Conservation (phyloP, 2,113 vertebrate genomes). For the Felis chaus region DNA sequence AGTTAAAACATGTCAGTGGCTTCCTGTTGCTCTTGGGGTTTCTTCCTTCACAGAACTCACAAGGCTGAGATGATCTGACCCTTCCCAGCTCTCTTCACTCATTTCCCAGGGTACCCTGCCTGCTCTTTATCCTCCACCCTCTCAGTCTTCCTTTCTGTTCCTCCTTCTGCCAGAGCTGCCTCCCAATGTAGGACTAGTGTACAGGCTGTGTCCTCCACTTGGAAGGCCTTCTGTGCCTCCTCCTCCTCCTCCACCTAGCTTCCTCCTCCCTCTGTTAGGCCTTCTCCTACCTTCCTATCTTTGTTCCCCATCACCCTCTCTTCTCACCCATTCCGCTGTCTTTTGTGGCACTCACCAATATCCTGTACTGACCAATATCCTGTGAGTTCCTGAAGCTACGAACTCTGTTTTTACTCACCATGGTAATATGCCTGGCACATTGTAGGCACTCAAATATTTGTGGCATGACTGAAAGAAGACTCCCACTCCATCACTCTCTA, state of each 20-base stretch:
- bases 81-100: background rate
- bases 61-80: background rate
- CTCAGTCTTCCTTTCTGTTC: background rate
- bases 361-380: background rate
- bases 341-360: background rate
- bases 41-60: constrained; percentile 3
- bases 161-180: background rate
- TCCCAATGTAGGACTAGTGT: background rate
- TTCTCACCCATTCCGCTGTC: background rate
- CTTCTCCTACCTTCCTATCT: background rate
- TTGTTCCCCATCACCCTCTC: background rate
- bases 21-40: constrained; percentile 53
- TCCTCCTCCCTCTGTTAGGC: background rate
- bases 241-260: too few species aligned
- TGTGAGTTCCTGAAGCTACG: background rate
- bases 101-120: background rate
- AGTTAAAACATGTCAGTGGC: constrained; percentile 48
- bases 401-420: background rate
- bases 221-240: background rate
- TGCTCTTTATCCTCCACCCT: background rate
- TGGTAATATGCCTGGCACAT: background rate
- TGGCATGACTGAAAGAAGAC: background rate
- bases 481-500: background rate
- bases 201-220: background rate
- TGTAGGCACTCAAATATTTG: background rate